Percentiles rank a stretch among this genome's conserved stretches.
Conservation (phyloP, 2,888 invertebrate genomes). For the Trisateles emortualis region DNA sequence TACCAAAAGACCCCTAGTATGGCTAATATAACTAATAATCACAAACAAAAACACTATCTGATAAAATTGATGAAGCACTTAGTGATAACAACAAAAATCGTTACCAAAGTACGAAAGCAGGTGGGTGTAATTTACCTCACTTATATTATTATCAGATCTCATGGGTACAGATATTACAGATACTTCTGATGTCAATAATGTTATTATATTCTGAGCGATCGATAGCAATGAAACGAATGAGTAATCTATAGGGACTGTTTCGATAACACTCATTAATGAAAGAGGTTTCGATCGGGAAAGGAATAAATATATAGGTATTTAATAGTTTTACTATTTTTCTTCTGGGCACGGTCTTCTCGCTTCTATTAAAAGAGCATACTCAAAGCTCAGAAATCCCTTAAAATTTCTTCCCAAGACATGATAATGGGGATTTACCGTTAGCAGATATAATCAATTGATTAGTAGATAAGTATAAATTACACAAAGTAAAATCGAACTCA, state of each 20-base stretch:
- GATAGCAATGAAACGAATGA: slow-evolving; percentile 31
- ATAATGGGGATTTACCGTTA: too few relatives aligned
- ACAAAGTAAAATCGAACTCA: too few relatives aligned
- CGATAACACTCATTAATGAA: slow-evolving; percentile 38
- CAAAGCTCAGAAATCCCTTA: too few relatives aligned
- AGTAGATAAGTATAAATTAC: too few relatives aligned
- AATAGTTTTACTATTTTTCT: too few relatives aligned
- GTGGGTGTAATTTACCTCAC: background rate
- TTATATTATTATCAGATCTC: background rate
- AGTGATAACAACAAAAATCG: background rate
- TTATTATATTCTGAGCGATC: slow-evolving; percentile 23
- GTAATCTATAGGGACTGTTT: slow-evolving; percentile 20
- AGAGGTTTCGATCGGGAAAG: slow-evolving; percentile 11
- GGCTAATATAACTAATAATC: too few relatives aligned
- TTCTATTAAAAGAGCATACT: too few relatives aligned
- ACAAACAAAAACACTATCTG: background rate
- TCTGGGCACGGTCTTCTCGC: too few relatives aligned
- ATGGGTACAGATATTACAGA: background rate
- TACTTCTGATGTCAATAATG: slow-evolving; percentile 1
- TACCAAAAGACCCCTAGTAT: too few relatives aligned
- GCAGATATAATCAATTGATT: too few relatives aligned
- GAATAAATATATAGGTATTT: slow-evolving; percentile 3
- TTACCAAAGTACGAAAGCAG: background rate
- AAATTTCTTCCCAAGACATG: too few relatives aligned
- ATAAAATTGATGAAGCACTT: background rate